Evolutionary conservation across 2,113 vertebrate species (phyloP), one percentile per base, ranked within the genome.

Genomic region (Aphelocoma coerulescens): DNA sequence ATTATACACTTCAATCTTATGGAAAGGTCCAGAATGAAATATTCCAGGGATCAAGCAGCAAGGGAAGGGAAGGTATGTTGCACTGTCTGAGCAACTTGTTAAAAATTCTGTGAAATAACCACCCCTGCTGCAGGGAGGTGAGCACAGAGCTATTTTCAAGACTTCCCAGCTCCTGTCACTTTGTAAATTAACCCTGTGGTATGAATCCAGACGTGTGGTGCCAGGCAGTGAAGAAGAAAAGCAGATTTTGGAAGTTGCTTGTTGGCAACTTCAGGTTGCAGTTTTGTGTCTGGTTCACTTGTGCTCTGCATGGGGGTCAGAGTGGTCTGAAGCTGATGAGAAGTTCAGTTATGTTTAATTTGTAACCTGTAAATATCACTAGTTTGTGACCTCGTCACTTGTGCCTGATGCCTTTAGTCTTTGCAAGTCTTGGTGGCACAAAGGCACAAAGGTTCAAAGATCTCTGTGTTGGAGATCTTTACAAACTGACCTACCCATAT

Each of bases 201-300:
- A 3, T n/a, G 20, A 89, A 62, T 79, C 54, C 35, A 32, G 52
- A 32, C 3, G 3, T 4, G 32, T 2, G 0, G 9, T 39, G 35
- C 54, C 4, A 9, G 59, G 43, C 43, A 71, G 13, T 27, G 65
- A 85, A 65, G 28, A 79, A 79, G 73, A 58, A 78, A 58, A 82
- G 48, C 30, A 35, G 48, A 51, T 93, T 71, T 78, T 78, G 43
- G 27, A 71, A 57, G 49, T 10, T 87, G 69, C 21, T 66, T 19
- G 46, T 30, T 71, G 48, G 65, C 27, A 65, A 4, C 37, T 78
- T 65, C 12, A 17, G 15, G 33, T 23, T 66, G 51, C 55, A 39
- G 43, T 67, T 91, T 65, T 49, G 37, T 35, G 12, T 1, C 46
- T 58, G 77, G 15, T 44, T 72, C 35, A 3, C 7, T 57, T 20